These are phyloP conservation scores for Hirtodrosophila histrioides DNA, from an alignment of 2,888 invertebrate genomes.

Conservation along the genomic window DNA sequence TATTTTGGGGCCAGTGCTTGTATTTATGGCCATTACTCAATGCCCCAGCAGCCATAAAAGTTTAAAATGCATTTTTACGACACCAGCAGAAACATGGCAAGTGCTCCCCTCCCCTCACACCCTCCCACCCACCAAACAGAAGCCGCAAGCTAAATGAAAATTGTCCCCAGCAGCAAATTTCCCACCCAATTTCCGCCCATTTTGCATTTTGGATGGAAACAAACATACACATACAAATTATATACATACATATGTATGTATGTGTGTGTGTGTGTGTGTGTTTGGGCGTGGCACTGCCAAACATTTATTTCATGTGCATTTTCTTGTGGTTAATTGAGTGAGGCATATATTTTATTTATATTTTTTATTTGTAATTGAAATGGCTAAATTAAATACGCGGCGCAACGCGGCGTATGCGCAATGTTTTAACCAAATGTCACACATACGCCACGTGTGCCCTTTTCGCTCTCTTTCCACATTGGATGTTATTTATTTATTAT, in stretches of 20 bases:
- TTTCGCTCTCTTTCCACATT: not conserved
- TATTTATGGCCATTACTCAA: constrained; percentile 70
- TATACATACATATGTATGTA: constrained; percentile 4
- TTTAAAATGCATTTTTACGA: constrained; percentile 67
- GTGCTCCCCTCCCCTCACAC: constrained; percentile 8
- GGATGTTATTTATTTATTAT: not conserved
- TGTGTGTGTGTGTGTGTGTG: constrained; percentile 1
- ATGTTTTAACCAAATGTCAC: constrained; percentile 24
- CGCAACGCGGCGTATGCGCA: constrained; percentile 53
- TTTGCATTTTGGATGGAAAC: constrained; percentile 20
- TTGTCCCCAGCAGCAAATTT: constrained; percentile 41
- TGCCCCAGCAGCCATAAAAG: constrained; percentile 61
- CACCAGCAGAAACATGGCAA: constrained; percentile 41
- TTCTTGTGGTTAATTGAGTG: constrained; percentile 53
- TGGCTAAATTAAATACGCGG: constrained; percentile 36
- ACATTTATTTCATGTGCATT: constrained; percentile 25
- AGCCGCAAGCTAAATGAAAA: constrained; percentile 44
- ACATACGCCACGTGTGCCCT: constrained; percentile 42
- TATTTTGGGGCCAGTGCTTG: constrained; percentile 31
- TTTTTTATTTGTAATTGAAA: constrained; percentile 20
- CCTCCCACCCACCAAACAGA: constrained; percentile 4
- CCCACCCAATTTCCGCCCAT: constrained; percentile 26
- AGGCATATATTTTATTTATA: constrained; percentile 19
- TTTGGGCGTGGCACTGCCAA: constrained; percentile 60
- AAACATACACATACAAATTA: not conserved